Percentiles rank a stretch among this genome's conserved stretches.
phyloP scores from a whole-genome alignment of 2,113 vertebrate genomes.

The Sander lucioperca region DNA sequence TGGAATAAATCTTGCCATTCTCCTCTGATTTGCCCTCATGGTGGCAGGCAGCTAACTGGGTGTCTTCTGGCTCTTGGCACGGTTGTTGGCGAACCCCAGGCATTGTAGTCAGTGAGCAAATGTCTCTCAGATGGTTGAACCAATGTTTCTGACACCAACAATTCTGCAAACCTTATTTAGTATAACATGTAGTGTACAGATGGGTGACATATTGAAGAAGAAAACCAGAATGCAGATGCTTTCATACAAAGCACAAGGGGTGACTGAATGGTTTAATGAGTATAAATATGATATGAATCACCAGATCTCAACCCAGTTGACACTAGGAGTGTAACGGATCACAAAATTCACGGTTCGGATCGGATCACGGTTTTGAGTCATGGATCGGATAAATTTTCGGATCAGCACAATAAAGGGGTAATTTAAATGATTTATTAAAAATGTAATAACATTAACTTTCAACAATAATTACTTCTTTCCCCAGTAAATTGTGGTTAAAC shows the following conservation, averaged over 20 bases:
- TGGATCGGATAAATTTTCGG: too few relatives aligned
- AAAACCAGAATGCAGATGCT: not conserved
- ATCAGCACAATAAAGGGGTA: too few relatives aligned
- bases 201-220: not conserved
- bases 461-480: too few relatives aligned
- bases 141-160: not conserved
- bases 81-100: not conserved
- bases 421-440: too few relatives aligned
- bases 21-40: not conserved
- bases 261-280: not conserved
- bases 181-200: not conserved
- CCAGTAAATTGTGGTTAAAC: too few relatives aligned
- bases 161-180: not conserved
- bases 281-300: not conserved
- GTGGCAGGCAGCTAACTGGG: too few relatives aligned
- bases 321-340: too few relatives aligned
- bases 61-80: not conserved
- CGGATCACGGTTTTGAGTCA: too few relatives aligned
- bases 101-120: not conserved
- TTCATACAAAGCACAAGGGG: rapidly evolving
- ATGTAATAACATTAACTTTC: too few relatives aligned
- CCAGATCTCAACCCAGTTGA: not conserved
- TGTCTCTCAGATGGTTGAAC: not conserved
- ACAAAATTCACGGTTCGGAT: too few relatives aligned
- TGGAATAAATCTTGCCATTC: not conserved